Conservation (phyloP, 2,113 vertebrate species). For the Zosterops pallidus region DNA sequence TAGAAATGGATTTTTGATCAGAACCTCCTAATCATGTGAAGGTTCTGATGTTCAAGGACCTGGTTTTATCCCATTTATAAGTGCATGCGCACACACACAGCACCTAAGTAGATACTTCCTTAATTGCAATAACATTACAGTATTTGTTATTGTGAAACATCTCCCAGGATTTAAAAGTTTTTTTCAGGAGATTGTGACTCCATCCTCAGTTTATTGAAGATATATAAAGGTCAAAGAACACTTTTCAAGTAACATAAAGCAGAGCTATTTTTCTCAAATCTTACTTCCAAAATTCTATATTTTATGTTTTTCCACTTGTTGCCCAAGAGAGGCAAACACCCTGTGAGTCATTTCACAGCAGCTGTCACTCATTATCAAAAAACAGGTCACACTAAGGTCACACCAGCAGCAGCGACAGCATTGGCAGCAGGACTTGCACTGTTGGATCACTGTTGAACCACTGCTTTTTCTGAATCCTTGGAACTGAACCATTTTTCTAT, state of each 20-base stretch:
- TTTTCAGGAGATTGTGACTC: neutral
- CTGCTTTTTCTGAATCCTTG: neutral
- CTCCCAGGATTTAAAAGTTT: neutral
- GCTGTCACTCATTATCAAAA: conserved; percentile 17
- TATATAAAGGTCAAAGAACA: neutral
- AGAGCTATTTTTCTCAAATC: neutral
- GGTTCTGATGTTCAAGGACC: neutral
- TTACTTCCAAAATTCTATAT: neutral
- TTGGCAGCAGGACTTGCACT: neutral
- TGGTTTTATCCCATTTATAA: neutral
- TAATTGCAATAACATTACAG: neutral
- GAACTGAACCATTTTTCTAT: neutral
- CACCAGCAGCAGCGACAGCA: neutral
- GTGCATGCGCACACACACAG: neutral
- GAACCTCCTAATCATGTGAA: neutral
- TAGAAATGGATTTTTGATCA: neutral
- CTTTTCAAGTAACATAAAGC: neutral
- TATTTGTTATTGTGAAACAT: neutral
- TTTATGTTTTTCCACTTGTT: conserved; percentile 3
- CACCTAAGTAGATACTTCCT: neutral
- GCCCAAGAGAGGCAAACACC: neutral
- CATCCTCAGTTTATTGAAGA: neutral
- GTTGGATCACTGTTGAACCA: neutral
- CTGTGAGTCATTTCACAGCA: neutral
- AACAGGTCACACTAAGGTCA: neutral